Conservation (phyloP, 2,888 invertebrate species). For the Ichneumon xanthorius region DNA sequence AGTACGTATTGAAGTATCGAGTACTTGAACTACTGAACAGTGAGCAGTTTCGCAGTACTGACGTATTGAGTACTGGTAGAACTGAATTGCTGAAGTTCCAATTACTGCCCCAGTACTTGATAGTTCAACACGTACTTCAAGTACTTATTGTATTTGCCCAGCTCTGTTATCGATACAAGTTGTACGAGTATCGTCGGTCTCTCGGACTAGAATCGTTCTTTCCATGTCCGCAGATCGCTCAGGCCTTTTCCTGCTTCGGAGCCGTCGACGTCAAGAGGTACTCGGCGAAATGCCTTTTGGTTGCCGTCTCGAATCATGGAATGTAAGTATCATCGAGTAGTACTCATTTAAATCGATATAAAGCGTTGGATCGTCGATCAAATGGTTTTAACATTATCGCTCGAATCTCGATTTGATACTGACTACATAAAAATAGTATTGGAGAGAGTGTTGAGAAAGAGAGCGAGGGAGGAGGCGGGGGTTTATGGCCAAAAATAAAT, state of each 20-base stretch:
- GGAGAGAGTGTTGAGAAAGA: constrained; percentile 27
- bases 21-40: no score
- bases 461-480: constrained; percentile 15
- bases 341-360: not conserved
- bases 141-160: constrained; percentile 50
- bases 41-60: not conserved
- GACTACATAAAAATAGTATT: not conserved
- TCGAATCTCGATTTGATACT: no score
- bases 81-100: no score
- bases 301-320: constrained; percentile 87
- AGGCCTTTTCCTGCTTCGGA: constrained; percentile 87
- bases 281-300: constrained; percentile 85
- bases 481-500: constrained; percentile 60
- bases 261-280: constrained; percentile 88
- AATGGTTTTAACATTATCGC: not conserved
- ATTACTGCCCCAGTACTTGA: no score
- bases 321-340: constrained; percentile 85
- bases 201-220: not conserved
- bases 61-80: no score
- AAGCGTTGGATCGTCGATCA: no score
- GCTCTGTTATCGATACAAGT: not conserved
- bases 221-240: constrained; percentile 85
- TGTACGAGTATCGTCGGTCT: not conserved
- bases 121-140: no score
- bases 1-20: no score